phyloP scores from a whole-genome alignment of 1,140 invertebrate species.

The Bombyx mori region ASM3026992v2 NC_085113.1:1152001-1152500 shows the following conservation, averaged over 20 bases:
- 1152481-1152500: no score
- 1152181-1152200: constrained; percentile 37
- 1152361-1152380: constrained; percentile 13
- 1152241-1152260: constrained; percentile 77
- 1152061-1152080: constrained; percentile 60
- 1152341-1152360: constrained; percentile 80
- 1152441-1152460: no score
- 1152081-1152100: constrained; percentile 55
- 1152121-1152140: constrained; percentile 38
- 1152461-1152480: no score
- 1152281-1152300: constrained; percentile 79
- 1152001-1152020: constrained; percentile 36
- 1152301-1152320: constrained; percentile 83
- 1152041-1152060: constrained; percentile 58
- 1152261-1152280: constrained; percentile 74
- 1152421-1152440: no score
- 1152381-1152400: constrained; percentile 1
- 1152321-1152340: constrained; percentile 82
- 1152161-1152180: constrained; percentile 80
- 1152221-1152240: constrained; percentile 51
- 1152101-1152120: constrained; percentile 25
- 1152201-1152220: constrained; percentile 26
- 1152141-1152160: constrained; percentile 72
- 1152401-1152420: no score
- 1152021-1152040: constrained; percentile 57